These are phyloP conservation scores for Apodemia mormo DNA, from an alignment of 2,888 invertebrate species.

Conservation along the genomic window DNA sequence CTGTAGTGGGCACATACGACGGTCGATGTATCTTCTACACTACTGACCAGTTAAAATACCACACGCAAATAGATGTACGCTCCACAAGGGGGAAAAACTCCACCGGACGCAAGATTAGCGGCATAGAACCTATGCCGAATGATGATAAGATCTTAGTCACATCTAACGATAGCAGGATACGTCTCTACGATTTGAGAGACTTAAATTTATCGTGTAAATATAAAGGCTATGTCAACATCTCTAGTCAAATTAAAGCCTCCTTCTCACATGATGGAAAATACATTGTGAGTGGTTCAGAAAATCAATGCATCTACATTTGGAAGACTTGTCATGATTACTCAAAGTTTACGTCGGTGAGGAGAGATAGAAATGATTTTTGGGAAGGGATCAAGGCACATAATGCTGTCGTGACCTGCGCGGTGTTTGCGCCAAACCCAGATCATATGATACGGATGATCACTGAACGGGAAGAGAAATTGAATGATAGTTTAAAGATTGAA, in stretches of 20 bases:
- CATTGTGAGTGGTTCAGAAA: conserved; percentile 98
- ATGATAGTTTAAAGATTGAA: conserved; percentile 33
- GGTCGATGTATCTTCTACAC: conserved; percentile 99
- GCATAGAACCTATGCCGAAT: conserved; percentile 97
- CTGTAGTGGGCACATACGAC: conserved; percentile 98
- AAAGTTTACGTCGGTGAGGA: conserved; percentile 93
- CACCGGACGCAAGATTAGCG: conserved; percentile 96
- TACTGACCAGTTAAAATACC: conserved; percentile 98
- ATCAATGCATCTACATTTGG: conserved; percentile 99
- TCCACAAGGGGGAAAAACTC: conserved; percentile 98
- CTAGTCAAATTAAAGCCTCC: conserved; percentile 98
- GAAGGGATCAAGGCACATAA: conserved; percentile 94
- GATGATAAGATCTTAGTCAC: conserved; percentile 98
- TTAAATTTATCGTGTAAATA: conserved; percentile 97
- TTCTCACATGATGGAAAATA: conserved; percentile 99
- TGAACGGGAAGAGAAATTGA: conserved; percentile 67
- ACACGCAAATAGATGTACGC: conserved; percentile 97
- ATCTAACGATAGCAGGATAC: conserved; percentile 97
- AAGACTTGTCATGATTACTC: conserved; percentile 98
- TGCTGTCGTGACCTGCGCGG: conserved; percentile 97
- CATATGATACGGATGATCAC: conserved; percentile 90
- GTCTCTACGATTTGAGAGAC: conserved; percentile 97
- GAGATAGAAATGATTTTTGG: conserved; percentile 98
- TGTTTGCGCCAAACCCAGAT: conserved; percentile 98
- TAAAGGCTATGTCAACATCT: conserved; percentile 94